A percentile compares a stretch with the other conserved stretches of the same genome.
These are phyloP conservation scores for Drosophila fungiperda DNA, from an alignment of 2,888 invertebrate species.

Conservation along the genomic window DNA sequence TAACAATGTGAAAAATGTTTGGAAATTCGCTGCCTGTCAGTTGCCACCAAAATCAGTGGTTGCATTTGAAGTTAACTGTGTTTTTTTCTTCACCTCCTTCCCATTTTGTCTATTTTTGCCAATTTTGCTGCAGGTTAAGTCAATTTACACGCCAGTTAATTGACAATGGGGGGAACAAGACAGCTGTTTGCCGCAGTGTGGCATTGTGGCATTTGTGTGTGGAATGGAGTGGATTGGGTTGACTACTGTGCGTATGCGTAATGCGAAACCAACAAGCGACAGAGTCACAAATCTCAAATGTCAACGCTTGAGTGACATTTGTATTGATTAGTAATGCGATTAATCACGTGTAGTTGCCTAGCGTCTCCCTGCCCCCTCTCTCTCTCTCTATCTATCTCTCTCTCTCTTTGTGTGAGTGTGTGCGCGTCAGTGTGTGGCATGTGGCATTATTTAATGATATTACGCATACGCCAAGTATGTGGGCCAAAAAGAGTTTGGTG, in stretches of 20 bases:
- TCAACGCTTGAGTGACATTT: conserved; percentile 73
- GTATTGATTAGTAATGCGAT: conserved; percentile 78
- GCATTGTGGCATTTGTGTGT: not conserved
- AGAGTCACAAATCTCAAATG: conserved; percentile 76
- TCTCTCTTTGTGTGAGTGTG: conserved; percentile 5
- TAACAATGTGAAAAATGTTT: conserved; percentile 46
- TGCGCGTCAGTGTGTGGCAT: conserved; percentile 46
- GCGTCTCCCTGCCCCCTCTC: conserved; percentile 14
- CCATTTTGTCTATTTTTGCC: not conserved
- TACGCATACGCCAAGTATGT: conserved; percentile 62
- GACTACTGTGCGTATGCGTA: conserved; percentile 78
- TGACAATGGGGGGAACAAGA: conserved; percentile 52
- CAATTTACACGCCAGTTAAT: conserved; percentile 74
- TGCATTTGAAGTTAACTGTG: conserved; percentile 33
- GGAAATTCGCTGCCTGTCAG: conserved; percentile 28
- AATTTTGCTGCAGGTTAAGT: conserved; percentile 44
- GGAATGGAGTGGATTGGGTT: conserved; percentile 1
- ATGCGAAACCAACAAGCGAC: conserved; percentile 48
- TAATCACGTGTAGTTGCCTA: conserved; percentile 61
- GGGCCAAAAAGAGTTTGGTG: conserved; percentile 47
- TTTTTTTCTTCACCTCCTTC: not conserved
- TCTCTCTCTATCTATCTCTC: not conserved
- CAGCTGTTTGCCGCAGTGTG: not conserved
- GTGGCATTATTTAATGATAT: conserved; percentile 67
- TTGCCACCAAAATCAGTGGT: conserved; percentile 26